phyloP scores from a whole-genome alignment of 2,888 invertebrate genomes.

The Trissonchulus latispiculum region DNA sequence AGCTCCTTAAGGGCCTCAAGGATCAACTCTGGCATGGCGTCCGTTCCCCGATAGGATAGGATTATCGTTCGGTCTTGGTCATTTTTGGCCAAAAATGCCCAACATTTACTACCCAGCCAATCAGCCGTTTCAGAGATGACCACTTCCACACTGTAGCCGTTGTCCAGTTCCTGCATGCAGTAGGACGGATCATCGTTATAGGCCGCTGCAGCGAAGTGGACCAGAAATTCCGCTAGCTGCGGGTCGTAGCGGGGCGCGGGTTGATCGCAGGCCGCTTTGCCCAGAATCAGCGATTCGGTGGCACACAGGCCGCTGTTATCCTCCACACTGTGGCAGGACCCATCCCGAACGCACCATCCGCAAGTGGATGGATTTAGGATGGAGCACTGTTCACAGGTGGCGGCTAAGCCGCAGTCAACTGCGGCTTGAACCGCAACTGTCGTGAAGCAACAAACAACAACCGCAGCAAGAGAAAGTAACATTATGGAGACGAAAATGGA shows the following conservation, averaged over 20 bases:
- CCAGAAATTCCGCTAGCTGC: neutral
- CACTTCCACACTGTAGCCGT: neutral
- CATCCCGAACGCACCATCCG: neutral
- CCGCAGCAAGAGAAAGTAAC: too few relatives aligned
- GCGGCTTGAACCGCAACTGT: too few relatives aligned
- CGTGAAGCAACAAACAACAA: too few relatives aligned
- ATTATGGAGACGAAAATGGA: too few relatives aligned
- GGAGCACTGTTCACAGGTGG: too few relatives aligned
- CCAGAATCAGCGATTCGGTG: neutral
- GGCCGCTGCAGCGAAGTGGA: conserved; percentile 28
- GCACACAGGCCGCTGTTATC: neutral
- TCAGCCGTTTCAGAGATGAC: neutral
- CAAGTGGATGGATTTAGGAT: too few relatives aligned
- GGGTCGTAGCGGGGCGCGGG: neutral
- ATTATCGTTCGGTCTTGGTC: conserved; percentile 30
- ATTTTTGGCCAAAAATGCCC: conserved; percentile 31
- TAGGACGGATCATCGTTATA: conserved; percentile 31
- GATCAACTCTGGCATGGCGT: conserved; percentile 29
- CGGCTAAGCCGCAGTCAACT: too few relatives aligned
- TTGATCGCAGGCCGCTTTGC: neutral
- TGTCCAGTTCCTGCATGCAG: conserved; percentile 25
- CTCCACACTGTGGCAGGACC: neutral
- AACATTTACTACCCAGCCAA: conserved; percentile 27
- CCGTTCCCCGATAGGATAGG: conserved; percentile 32
- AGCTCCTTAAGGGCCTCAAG: conserved; percentile 28